phyloP scores from a whole-genome alignment of 2,888 invertebrate species.

The Geophilus truncorum region DNA sequence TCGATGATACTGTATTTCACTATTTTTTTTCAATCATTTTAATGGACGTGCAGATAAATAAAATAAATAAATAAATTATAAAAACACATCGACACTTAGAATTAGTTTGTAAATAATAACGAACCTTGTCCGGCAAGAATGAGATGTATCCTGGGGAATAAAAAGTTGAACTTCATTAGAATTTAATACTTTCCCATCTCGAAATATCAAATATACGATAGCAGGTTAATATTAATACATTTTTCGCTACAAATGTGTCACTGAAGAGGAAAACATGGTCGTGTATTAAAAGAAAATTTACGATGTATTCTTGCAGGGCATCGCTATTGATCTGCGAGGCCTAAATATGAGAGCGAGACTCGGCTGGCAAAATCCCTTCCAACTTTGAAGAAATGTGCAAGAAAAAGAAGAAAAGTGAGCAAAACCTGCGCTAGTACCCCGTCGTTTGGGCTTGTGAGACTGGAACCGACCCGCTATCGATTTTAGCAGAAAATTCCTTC shows the following conservation, averaged over 20 bases:
- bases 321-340: neutral
- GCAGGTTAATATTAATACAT: no score
- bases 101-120: no score
- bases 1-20: no score
- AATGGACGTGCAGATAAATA: no score
- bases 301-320: constrained; percentile 23
- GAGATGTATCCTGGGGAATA: no score
- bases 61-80: no score
- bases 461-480: constrained; percentile 20
- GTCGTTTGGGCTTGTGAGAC: neutral
- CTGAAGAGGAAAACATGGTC: neutral
- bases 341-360: neutral
- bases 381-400: constrained; percentile 10
- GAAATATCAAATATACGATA: no score
- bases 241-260: neutral
- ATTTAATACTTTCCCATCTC: no score
- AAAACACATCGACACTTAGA: no score
- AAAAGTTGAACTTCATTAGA: no score
- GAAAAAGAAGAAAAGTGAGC: neutral
- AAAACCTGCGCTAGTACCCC: neutral
- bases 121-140: no score
- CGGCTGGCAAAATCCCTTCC: constrained; percentile 3
- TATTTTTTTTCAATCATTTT: no score
- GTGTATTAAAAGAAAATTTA: constrained; percentile 6
- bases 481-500: neutral